Evolutionary conservation across 2,888 invertebrate species (phyloP), one percentile per base, ranked within the genome.

Genomic region (Xylota sylvarum): DNA sequence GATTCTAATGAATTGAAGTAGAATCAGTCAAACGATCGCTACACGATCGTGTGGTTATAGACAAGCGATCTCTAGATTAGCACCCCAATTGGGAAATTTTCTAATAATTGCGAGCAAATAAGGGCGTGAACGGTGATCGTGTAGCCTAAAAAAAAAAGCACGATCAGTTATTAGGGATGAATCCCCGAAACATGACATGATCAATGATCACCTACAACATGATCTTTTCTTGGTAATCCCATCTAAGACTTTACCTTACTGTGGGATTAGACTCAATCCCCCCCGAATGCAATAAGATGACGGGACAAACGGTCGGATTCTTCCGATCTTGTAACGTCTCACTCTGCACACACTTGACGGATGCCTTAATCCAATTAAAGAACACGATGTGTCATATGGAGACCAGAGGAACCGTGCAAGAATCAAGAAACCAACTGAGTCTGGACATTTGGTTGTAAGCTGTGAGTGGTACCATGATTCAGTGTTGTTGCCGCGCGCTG

Each of bases 281-380:
- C 83, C 72, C 81, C 67, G 64, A 40, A 62, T 78, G 82, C 82
- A 77, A 67, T 82, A 82, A 78, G 86, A 69, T 82, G 86, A 86
- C 82, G 62, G 64, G 43, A n/a, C 65, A 50, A 70, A 50, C 48
- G 50, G n/a, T 69, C 46, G 74, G 48, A 10, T 23, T 74, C 69
- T 69, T 67, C 70, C 65, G 60, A 76, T 72, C 80, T 50, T 60
- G 72, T 78, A 82, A 86, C 67, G 82, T 78, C 86, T 86, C 64
- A 86, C 86, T 86, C 81, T 72, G 56, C 67, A 32, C 62, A 81
- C 37, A 65, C 74, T 78, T 83, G 89, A 89, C 88, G 88, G 89
- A 89, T 88, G 88, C 88, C 87, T 88, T 89, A 89, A 89, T 89
- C 89, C 89, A 89, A 89, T 89, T 89, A 89, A 88, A 88, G 84